A percentile compares a stretch with the other conserved stretches of the same genome.
These are phyloP conservation scores for Epinotia bilunana DNA, from an alignment of 2,888 invertebrate genomes.

Conservation along the genomic window DNA sequence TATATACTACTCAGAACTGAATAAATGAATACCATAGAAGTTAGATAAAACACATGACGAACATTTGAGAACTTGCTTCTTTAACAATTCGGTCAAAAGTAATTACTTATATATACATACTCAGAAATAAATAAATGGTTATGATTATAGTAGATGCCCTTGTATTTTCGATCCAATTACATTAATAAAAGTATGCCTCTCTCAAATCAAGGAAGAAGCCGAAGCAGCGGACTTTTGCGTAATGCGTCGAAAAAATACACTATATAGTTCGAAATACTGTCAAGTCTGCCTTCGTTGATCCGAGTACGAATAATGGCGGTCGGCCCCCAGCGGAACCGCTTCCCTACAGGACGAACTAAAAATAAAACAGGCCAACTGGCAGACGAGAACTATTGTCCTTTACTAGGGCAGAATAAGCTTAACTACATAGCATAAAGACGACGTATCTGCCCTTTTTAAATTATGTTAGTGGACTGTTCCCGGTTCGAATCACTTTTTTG, in stretches of 20 bases:
- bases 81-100: too few species aligned
- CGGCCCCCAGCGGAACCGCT: constrained; percentile 57
- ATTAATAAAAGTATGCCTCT: too few species aligned
- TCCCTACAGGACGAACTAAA: constrained; percentile 70
- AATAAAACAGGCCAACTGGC: constrained; percentile 60
- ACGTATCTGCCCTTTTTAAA: neutral
- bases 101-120: too few species aligned
- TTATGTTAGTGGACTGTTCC: constrained; percentile 23
- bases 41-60: too few species aligned
- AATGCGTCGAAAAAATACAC: neutral
- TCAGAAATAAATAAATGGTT: too few species aligned
- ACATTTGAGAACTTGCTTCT: too few species aligned
- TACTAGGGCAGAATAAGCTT: neutral
- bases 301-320: constrained; percentile 36
- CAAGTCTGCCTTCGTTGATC: neutral
- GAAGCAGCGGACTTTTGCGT: neutral
- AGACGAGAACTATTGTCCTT: constrained; percentile 53
- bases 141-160: too few species aligned
- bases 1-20: too few species aligned
- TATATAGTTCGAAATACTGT: neutral
- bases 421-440: neutral
- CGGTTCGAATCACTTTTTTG: constrained; percentile 20
- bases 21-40: too few species aligned
- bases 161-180: too few species aligned
- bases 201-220: neutral